Conservation (phyloP, 2,113 vertebrate species). For the Forbesichthys papilliferus region DNA sequence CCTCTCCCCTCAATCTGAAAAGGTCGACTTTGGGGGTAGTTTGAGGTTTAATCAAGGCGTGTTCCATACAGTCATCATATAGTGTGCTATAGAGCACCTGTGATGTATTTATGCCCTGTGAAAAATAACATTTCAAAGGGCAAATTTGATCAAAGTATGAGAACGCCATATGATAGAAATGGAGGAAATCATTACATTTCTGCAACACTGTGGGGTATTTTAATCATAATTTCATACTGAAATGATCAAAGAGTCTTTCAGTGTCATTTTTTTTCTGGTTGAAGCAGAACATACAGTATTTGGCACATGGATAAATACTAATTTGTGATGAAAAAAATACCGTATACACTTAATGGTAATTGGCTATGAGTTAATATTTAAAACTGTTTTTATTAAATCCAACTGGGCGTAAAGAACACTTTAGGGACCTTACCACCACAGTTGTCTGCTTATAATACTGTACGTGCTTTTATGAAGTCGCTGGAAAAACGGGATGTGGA, state of each 20-base stretch:
- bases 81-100: background rate
- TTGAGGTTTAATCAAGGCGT: background rate
- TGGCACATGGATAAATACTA: slow-evolving; percentile 21
- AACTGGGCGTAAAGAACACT: too few relatives aligned
- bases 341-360: background rate
- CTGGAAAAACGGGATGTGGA: background rate
- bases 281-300: slow-evolving; percentile 14
- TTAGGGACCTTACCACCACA: too few relatives aligned
- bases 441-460: too few relatives aligned
- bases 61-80: slow-evolving; percentile 33
- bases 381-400: background rate
- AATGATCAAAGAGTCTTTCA: slow-evolving; percentile 57
- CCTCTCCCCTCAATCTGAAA: too few relatives aligned
- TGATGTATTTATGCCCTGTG: slow-evolving; percentile 32
- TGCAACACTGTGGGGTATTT: slow-evolving; percentile 34
- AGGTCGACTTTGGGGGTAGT: background rate
- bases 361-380: background rate
- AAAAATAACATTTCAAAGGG: slow-evolving; percentile 55
- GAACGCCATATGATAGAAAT: slow-evolving; percentile 29
- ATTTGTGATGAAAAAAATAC: slow-evolving; percentile 15
- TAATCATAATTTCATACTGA: slow-evolving; percentile 22
- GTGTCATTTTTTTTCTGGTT: slow-evolving; percentile 4
- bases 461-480: too few relatives aligned
- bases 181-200: slow-evolving; percentile 26
- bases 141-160: slow-evolving; percentile 61